Base-by-base conservation (phyloP, 2,888 invertebrate species). In the Amphimallon solstitiale region DNA sequence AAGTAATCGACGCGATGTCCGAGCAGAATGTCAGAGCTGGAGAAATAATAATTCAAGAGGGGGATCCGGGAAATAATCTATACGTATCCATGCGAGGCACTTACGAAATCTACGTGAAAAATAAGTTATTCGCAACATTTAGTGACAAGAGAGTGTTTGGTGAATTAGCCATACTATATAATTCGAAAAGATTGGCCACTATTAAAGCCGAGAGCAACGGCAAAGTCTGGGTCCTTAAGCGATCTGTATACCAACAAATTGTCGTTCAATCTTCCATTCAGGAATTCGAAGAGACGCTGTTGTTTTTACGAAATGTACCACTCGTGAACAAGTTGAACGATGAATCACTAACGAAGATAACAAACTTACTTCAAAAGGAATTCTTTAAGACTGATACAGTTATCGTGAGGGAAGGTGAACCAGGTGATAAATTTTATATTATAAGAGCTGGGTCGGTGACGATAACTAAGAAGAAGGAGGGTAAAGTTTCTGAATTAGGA, bases 161-260 rank as follows among this genome's bases (percentile, higher is more conserved):
- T 0, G 98, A 98, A 84, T 85, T 98, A 56, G 97, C 97, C 6
- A 91, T 98, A 73, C 85, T 98, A 23, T 97, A 98, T 83, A 96
- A 96, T 83, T 95, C 96, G 38, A 95, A 93, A 76, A 85, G 97
- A 70, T 91, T 94, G 71, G 95, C 96, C 0, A 93, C 95, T 0
- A 92, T 97, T 67, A 86, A 88, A 83, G 92, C 94, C 91, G 91
- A 74, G 86, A 92, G 75, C 89, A 86, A 89, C 74, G 92, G 94
- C 9, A 90, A 90, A 77, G 90, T 96, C 73, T 97, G 97, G 97
- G 93, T 92, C 29, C 85, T 97, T 72, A 93, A 95, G 78, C 86
- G 96, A 67, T 86, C 89, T 59, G 92, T 92, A 5, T 97, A 96
- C 83, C 92, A 95, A 76, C 90, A 92, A 73, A 92, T 97, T 54